phyloP scores from a whole-genome alignment of 2,113 vertebrate genomes.

The Corydoras sp. region DNA sequence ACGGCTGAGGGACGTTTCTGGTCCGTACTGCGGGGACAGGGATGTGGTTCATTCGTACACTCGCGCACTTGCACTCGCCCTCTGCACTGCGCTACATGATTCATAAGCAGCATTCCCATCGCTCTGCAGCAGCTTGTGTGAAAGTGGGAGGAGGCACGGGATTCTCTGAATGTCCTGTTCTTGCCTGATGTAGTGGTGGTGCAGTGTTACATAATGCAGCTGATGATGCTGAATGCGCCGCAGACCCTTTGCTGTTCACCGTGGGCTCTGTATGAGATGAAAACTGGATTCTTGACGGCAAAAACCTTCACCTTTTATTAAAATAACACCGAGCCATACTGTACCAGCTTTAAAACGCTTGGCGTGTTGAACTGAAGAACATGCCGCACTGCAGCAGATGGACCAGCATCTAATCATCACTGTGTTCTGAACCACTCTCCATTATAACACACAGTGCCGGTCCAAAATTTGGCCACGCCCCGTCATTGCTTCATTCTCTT shows the following conservation, averaged over 20 bases:
- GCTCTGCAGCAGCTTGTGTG: background rate
- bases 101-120: constrained; percentile 8
- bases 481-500: too few relatives aligned
- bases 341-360: too few relatives aligned
- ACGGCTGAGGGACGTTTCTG: background rate
- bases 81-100: constrained; percentile 1
- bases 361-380: too few relatives aligned
- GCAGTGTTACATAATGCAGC: constrained; percentile 47
- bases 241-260: constrained; percentile 52
- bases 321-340: too few relatives aligned
- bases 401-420: too few relatives aligned
- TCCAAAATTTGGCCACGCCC: too few relatives aligned
- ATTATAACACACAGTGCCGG: too few relatives aligned
- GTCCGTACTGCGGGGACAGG: background rate
- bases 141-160: constrained; percentile 4
- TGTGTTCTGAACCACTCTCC: too few relatives aligned
- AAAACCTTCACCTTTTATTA: too few relatives aligned
- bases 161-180: constrained; percentile 26
- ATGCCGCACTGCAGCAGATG: too few relatives aligned
- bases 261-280: constrained; percentile 20
- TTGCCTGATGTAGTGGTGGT: constrained; percentile 35
- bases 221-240: constrained; percentile 30
- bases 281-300: too few relatives aligned
- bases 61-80: too few relatives aligned
- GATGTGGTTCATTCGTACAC: background rate